phyloP scores from a whole-genome alignment of 2,797 vertebrate genomes.

The Oreortyx pictus region DNA sequence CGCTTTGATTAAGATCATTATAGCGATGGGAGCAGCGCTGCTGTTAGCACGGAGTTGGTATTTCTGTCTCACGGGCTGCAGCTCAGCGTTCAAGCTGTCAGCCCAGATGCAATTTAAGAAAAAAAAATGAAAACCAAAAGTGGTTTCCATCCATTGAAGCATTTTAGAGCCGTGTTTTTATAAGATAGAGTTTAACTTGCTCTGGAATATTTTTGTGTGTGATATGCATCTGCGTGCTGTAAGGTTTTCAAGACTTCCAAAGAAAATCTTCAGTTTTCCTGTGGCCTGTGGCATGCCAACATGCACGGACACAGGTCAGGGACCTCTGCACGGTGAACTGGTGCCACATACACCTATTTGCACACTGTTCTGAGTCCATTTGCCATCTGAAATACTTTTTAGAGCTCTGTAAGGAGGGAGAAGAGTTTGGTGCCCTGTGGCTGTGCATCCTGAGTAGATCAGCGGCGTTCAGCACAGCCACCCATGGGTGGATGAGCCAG shows the following conservation, averaged over 20 bases:
- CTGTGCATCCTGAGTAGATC: background rate
- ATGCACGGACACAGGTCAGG: fast-evolving
- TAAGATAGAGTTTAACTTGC: background rate
- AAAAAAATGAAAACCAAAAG: background rate
- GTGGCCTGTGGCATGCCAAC: background rate
- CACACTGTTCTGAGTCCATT: fast-evolving
- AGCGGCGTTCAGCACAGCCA: no score
- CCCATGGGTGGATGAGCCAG: no score
- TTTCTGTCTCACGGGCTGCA: slow-evolving; percentile 59
- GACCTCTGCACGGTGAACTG: background rate
- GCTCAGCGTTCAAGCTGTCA: slow-evolving; percentile 59
- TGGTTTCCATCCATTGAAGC: background rate
- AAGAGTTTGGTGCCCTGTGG: no score
- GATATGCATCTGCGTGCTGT: fast-evolving
- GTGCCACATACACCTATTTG: background rate
- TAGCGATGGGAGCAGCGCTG: slow-evolving; percentile 57
- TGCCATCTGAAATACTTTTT: background rate
- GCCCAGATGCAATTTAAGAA: slow-evolving; percentile 49
- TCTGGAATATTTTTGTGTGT: background rate
- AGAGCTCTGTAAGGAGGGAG: background rate
- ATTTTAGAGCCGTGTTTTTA: slow-evolving; percentile 26
- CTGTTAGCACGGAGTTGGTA: slow-evolving; percentile 54
- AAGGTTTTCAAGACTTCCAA: background rate
- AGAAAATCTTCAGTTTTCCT: background rate
- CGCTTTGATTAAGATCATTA: slow-evolving; percentile 70